phyloP scores from a whole-genome alignment of 1,140 invertebrate genomes.

The Ips nitidus region DNA sequence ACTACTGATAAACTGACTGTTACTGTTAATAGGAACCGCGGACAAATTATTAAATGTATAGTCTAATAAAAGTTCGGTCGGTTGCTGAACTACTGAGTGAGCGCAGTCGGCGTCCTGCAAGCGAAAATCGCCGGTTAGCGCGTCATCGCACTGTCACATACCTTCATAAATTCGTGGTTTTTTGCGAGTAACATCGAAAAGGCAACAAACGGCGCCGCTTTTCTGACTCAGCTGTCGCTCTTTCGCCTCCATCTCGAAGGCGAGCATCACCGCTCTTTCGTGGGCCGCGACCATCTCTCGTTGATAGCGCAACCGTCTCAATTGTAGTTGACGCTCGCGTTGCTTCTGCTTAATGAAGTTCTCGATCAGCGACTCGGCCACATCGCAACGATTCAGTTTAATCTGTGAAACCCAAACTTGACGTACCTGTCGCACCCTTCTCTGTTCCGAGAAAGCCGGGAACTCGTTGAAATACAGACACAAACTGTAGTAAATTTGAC shows the following conservation, averaged over 20 bases:
- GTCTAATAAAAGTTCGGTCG: not conserved
- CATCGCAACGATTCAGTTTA: not conserved
- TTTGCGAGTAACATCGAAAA: not conserved
- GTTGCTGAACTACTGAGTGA: not conserved
- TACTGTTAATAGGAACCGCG: not conserved
- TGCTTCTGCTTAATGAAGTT: not conserved
- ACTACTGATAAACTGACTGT: not conserved
- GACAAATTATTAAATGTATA: conserved; percentile 1
- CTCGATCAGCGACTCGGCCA: not conserved
- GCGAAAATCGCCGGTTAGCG: not conserved
- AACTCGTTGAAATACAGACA: too few species aligned
- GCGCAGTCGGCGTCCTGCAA: not conserved
- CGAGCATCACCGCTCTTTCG: not conserved
- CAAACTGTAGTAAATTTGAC: too few species aligned
- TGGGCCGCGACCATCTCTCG: not conserved
- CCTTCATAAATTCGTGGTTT: not conserved
- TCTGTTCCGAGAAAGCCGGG: too few species aligned
- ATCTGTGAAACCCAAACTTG: not conserved
- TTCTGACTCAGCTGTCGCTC: not conserved
- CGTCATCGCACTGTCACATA: not conserved
- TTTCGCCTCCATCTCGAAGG: not conserved
- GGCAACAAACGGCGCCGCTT: not conserved
- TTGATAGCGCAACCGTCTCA: not conserved
- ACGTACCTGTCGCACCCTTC: too few species aligned
- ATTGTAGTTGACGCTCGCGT: not conserved